These are phyloP conservation scores for Lamellibrachia satsuma DNA, from an alignment of 2,888 invertebrate species.

Conservation along the genomic window DNA sequence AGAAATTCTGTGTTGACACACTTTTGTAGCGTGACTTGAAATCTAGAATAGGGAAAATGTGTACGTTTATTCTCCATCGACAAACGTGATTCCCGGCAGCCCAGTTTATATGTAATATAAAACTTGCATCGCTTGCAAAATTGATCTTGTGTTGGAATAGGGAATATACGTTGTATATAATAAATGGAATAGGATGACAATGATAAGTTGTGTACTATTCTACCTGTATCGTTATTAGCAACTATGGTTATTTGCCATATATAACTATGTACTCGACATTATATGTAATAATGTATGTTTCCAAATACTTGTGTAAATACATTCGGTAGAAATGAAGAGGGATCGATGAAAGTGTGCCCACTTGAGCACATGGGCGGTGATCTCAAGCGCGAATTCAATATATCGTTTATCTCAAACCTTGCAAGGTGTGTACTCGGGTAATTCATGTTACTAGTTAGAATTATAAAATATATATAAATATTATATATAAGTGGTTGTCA, in stretches of 20 bases:
- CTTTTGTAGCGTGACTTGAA: neutral
- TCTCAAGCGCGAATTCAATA: neutral
- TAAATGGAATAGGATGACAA: neutral
- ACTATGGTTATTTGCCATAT: neutral
- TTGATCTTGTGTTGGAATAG: neutral
- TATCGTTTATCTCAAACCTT: neutral
- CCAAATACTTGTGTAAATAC: neutral
- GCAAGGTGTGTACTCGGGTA: conserved; percentile 6
- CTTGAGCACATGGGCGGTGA: neutral
- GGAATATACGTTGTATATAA: conserved; percentile 3
- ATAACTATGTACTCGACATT: neutral
- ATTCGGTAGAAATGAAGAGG: neutral
- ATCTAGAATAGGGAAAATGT: neutral
- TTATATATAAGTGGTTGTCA: neutral
- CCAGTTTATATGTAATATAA: neutral
- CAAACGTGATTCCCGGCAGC: neutral
- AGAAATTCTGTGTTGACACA: neutral
- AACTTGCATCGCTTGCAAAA: neutral
- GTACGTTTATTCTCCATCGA: neutral
- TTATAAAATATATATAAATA: neutral
- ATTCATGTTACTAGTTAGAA: conserved; percentile 12
- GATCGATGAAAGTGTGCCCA: neutral
- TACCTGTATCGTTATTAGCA: neutral
- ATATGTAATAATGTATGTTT: neutral
- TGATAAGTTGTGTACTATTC: neutral